Evolutionary conservation across 2,888 invertebrate species (phyloP), one percentile per base, ranked within the genome.

Genomic region (Pyrrhosoma nymphula): DNA sequence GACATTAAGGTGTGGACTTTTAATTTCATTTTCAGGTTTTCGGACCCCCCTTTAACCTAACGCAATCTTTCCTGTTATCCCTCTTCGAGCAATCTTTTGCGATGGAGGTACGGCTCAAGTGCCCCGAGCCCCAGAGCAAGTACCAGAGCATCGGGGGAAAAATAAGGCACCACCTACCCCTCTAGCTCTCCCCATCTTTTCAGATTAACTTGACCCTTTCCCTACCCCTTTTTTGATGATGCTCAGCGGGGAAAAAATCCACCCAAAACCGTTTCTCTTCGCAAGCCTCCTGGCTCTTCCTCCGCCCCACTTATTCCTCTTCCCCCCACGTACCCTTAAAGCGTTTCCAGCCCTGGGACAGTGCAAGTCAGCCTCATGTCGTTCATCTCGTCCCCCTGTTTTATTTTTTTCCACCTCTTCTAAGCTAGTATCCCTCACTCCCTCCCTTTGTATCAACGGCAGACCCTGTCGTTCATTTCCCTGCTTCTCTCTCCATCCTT

Each of bases 191-290:
- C 93, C 93, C 47, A 18, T 35, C 93, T 47, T 60, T 93, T n/a
- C 56, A 82, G 30, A 35, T 82, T 82, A 82, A 82, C 82, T 18
- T 82, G 35, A 82, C 82, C 89, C 55, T 56, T 26, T 56, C 89
- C 89, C 55, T 35, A 35, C 82, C 82, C 93, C 93, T 56, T 91
- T 60, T 60, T 60, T 88, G 39, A 88, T 55, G 30, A 16, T 82
- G 14, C 82, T 69, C 82, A 82, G 16, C 18, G 82, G 30, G 75
- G 82, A 35, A 82, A 75, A 82, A 82, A 35, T 82, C 82, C 82
- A 16, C 18, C 82, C n/a, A 35, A 47, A 82, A 82, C 16, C 35
- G 82, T 35, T 35, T 82, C 69, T 69, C 69, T n/a, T 8, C 47
- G 8, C 47, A 47, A 47, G 47, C 47, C 47, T 47, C 82, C 82